Percentiles rank a stretch among this genome's conserved stretches.
phyloP scores from a whole-genome alignment of 2,888 invertebrate genomes.

The Subacronicta megacephala region DNA sequence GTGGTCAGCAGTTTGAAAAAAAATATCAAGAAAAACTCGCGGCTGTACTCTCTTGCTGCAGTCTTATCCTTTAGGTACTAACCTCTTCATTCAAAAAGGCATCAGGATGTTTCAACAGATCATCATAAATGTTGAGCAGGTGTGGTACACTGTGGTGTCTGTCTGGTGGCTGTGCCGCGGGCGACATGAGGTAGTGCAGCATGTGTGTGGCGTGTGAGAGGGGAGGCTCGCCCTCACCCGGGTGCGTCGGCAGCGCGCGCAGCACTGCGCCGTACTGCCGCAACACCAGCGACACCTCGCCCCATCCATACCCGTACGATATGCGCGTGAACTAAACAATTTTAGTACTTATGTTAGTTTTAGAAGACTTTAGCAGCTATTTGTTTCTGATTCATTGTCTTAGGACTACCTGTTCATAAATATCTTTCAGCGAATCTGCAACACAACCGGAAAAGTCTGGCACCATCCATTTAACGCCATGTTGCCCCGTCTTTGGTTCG shows the following conservation, averaged over 20 bases:
- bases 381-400: neutral
- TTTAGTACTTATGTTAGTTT: too few relatives aligned
- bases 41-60: too few relatives aligned
- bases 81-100: constrained; percentile 94
- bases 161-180: constrained; percentile 74
- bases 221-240: constrained; percentile 92
- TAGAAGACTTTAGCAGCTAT: too few relatives aligned
- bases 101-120: constrained; percentile 83
- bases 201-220: constrained; percentile 89
- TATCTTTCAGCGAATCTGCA: constrained; percentile 90
- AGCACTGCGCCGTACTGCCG: constrained; percentile 89
- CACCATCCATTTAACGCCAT: constrained; percentile 92
- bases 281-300: constrained; percentile 88
- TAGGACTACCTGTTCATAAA: constrained; percentile 90
- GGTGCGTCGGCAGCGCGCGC: constrained; percentile 84
- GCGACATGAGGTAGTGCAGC: constrained; percentile 85
- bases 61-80: constrained; percentile 62
- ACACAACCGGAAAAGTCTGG: constrained; percentile 94
- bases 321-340: constrained; percentile 76
- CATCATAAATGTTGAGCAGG: constrained; percentile 89
- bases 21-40: too few relatives aligned
- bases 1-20: neutral
- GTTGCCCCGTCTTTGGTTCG: constrained; percentile 84
- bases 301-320: constrained; percentile 91
- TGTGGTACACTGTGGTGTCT: constrained; percentile 90